Evolutionary conservation across 2,888 invertebrate genomes (phyloP).

Genomic region (Hirudinaria manillensis): DNA sequence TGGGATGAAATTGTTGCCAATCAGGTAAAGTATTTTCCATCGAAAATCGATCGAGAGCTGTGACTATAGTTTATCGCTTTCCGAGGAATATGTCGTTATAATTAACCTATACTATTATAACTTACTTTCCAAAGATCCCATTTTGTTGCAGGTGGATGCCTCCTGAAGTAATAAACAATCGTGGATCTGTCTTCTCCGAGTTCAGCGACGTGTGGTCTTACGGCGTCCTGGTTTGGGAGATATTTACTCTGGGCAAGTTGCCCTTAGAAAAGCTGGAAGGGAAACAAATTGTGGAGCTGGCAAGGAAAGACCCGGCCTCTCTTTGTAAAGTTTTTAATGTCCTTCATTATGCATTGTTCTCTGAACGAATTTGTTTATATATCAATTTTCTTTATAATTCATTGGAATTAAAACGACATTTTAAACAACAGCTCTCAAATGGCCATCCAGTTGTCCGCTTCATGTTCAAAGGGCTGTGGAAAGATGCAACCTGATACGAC

Average conservation of each 20-base stretch:
- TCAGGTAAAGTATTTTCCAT: not conserved
- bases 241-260: constrained; percentile 71
- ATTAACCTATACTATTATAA: too few relatives aligned
- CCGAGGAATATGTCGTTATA: too few relatives aligned
- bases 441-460: not conserved
- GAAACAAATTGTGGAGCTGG: constrained; percentile 49
- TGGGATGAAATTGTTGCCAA: not conserved
- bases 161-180: constrained; percentile 76
- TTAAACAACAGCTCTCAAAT: not conserved
- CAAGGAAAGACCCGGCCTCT: not conserved
- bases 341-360: not conserved
- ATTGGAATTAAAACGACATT: not conserved
- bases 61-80: too few relatives aligned
- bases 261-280: constrained; percentile 73
- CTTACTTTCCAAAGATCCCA: too few relatives aligned
- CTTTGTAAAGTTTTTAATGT: constrained; percentile 1
- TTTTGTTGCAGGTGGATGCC: constrained; percentile 88
- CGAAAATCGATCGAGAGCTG: too few relatives aligned
- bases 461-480: not conserved
- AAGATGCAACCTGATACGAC: not conserved
- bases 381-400: not conserved
- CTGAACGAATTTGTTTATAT: too few relatives aligned
- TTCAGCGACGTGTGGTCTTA: constrained; percentile 90
- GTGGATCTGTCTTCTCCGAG: constrained; percentile 70
- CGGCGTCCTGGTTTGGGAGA: constrained; percentile 82